Evolutionary conservation across 2,888 invertebrate species (phyloP).

Genomic region (Exocentrus adspersus): DNA sequence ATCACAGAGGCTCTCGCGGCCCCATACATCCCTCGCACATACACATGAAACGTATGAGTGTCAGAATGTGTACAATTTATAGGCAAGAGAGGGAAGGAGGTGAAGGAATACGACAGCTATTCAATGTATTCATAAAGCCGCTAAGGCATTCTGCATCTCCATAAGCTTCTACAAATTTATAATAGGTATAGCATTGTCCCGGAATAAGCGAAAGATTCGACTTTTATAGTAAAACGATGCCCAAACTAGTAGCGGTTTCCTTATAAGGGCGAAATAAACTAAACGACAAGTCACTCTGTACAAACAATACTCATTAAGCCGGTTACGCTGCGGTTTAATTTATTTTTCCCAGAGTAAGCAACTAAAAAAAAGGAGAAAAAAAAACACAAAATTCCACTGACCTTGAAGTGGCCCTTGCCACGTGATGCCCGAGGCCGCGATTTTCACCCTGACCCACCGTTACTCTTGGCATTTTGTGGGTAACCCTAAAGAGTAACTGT

Average conservation of each 20-base stretch:
- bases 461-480: constrained; percentile 38
- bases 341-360: constrained; percentile 46
- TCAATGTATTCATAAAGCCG: constrained; percentile 56
- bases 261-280: constrained; percentile 45
- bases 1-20: constrained; percentile 53
- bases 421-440: constrained; percentile 61
- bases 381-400: too few species aligned
- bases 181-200: constrained; percentile 48
- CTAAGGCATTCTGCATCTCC: constrained; percentile 60
- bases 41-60: constrained; percentile 52
- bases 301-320: background rate
- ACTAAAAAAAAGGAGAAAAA: constrained; percentile 42
- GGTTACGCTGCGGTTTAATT: constrained; percentile 40
- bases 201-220: constrained; percentile 43
- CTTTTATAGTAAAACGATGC: constrained; percentile 38
- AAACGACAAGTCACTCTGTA: constrained; percentile 38
- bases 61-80: constrained; percentile 48
- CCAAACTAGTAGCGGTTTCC: constrained; percentile 48
- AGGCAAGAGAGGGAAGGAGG: constrained; percentile 40
- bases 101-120: constrained; percentile 60
- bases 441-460: constrained; percentile 49
- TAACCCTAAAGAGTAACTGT: constrained; percentile 44
- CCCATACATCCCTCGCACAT: constrained; percentile 46
- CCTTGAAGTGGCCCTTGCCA: constrained; percentile 64
- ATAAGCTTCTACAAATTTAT: constrained; percentile 54